Evolutionary conservation across 1,140 invertebrate species (phyloP).

Genomic region (Sinella curviseta): DNA sequence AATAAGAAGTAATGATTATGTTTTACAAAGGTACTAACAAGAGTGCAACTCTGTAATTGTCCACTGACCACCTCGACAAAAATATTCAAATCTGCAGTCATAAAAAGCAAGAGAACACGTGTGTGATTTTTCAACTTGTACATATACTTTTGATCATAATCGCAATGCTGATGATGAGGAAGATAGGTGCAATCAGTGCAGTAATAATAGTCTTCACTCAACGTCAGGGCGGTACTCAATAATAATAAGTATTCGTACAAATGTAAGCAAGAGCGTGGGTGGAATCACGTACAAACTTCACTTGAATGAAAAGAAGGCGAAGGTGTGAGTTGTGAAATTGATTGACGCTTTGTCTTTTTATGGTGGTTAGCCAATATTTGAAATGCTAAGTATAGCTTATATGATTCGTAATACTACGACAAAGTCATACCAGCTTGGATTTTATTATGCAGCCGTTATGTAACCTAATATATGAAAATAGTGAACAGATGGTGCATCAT

Average conservation of each 20-base stretch:
- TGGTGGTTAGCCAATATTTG: constrained; percentile 13
- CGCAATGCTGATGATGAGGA: no score
- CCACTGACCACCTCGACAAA: background rate
- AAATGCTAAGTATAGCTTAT: background rate
- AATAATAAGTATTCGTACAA: background rate
- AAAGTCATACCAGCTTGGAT: no score
- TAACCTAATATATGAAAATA: background rate
- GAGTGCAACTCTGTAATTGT: background rate
- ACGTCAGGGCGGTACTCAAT: background rate
- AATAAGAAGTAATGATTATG: background rate
- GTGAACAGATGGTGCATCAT: background rate
- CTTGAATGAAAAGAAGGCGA: background rate
- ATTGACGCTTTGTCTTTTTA: constrained; percentile 1
- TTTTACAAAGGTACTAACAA: background rate
- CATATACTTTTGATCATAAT: no score
- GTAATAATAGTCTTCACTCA: no score
- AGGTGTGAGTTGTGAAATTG: background rate
- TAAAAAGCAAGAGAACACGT: no score
- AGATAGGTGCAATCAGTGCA: no score
- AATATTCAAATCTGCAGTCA: background rate
- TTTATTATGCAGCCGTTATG: no score
- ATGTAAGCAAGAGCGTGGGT: background rate
- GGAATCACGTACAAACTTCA: background rate
- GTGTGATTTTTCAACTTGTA: no score
- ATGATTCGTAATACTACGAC: no score